phyloP scores from a whole-genome alignment of 1,140 invertebrate species.

The Druon quercuslanigerum region DNA sequence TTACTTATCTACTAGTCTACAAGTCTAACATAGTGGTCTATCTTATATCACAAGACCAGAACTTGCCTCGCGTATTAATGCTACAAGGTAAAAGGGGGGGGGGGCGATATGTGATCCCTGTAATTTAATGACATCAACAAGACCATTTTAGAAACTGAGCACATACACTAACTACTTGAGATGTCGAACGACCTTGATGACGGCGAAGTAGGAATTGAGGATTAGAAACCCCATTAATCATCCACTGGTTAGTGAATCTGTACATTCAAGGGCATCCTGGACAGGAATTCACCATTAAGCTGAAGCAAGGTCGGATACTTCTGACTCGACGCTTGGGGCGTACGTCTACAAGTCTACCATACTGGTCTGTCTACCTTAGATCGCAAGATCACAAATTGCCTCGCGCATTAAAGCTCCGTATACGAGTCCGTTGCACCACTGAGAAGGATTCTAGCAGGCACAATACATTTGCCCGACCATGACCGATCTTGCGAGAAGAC shows the following conservation, averaged over 20 bases:
- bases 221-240: neutral
- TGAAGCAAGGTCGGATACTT: neutral
- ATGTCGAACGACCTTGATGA: too few relatives aligned
- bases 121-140: too few relatives aligned
- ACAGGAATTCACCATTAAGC: constrained; percentile 20
- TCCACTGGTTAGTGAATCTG: neutral
- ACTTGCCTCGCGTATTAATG: constrained; percentile 12
- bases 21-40: neutral
- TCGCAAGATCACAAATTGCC: constrained; percentile 16
- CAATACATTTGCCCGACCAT: constrained; percentile 11
- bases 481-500: neutral
- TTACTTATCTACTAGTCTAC: neutral
- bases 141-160: too few relatives aligned
- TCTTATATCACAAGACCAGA: neutral
- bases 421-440: neutral
- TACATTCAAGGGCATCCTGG: neutral
- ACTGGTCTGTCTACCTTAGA: neutral
- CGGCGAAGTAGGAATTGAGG: too few relatives aligned
- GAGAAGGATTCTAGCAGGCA: neutral
- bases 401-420: constrained; percentile 14
- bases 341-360: neutral
- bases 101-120: too few relatives aligned
- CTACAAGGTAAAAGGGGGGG: neutral
- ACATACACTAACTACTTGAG: too few relatives aligned
- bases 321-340: neutral